A percentile compares a stretch with the other conserved stretches of the same genome.
Evolutionary conservation across 2,113 vertebrate species (phyloP).

Genomic region (Clinocottus analis): DNA sequence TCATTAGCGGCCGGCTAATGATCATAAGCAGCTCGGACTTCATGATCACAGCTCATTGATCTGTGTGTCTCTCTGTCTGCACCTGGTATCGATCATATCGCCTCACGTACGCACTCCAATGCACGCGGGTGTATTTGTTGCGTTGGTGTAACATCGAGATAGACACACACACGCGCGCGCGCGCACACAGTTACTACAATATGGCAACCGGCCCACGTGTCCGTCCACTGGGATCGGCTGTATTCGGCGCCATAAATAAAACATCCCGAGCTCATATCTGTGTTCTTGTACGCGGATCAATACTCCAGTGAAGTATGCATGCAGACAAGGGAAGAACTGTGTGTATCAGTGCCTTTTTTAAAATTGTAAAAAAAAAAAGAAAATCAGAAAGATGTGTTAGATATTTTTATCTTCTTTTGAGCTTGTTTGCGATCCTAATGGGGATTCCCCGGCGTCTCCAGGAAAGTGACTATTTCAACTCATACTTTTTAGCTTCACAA

Average conservation of each 20-base stretch:
- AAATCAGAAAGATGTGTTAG: background rate
- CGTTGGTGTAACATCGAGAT: background rate
- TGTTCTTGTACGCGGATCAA: slow-evolving; percentile 50
- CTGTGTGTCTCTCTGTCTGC: slow-evolving; percentile 46
- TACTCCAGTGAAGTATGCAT: slow-evolving; percentile 28
- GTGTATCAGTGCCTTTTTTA: background rate
- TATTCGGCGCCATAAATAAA: slow-evolving; percentile 62
- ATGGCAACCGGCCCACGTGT: slow-evolving; percentile 61
- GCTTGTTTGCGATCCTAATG: background rate
- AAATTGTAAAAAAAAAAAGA: background rate
- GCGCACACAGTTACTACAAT: slow-evolving; percentile 39
- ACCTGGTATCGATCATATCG: slow-evolving; percentile 71
- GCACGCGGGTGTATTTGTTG: slow-evolving; percentile 4
- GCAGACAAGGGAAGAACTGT: background rate
- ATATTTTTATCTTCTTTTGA: background rate
- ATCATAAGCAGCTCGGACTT: slow-evolving; percentile 70
- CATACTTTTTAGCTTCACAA: background rate
- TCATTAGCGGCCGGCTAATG: slow-evolving; percentile 73
- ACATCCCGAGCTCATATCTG: slow-evolving; percentile 50
- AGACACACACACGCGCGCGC: background rate
- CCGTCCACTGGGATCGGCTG: slow-evolving; percentile 44
- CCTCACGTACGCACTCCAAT: background rate
- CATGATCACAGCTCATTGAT: slow-evolving; percentile 75
- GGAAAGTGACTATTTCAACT: background rate
- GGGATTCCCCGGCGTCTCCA: background rate